Percentiles rank a stretch among this genome's conserved stretches.
Evolutionary conservation across 2,888 invertebrate species (phyloP).

Genomic region (Pandemis corylana): DNA sequence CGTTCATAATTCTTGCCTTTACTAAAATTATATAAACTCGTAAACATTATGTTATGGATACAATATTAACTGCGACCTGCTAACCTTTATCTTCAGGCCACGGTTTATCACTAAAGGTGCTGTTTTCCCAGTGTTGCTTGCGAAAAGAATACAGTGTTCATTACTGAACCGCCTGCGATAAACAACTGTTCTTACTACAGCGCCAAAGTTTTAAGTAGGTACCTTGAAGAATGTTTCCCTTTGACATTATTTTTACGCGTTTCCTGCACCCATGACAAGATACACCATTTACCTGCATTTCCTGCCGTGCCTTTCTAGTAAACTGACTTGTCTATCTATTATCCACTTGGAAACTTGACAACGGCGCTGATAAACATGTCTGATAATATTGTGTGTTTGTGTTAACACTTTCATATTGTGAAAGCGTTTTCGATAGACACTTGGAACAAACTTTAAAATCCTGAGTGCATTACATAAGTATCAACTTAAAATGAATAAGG

Average conservation of each 20-base stretch:
- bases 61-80: conserved; percentile 40
- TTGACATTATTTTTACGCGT: conserved; percentile 52
- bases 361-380: conserved; percentile 32
- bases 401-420: conserved; percentile 12
- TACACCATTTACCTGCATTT: conserved; percentile 59
- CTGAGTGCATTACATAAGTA: background rate
- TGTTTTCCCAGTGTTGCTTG: conserved; percentile 43
- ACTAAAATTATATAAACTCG: conserved; percentile 2
- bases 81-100: conserved; percentile 47
- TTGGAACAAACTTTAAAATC: conserved; percentile 1
- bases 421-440: conserved; percentile 17
- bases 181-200: conserved; percentile 3
- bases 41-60: conserved; percentile 10
- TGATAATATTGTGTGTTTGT: conserved; percentile 23
- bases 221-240: conserved; percentile 54
- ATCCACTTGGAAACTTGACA: conserved; percentile 34
- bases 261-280: conserved; percentile 61
- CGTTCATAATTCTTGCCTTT: background rate
- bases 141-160: conserved; percentile 28
- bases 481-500: background rate
- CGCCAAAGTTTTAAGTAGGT: conserved; percentile 18
- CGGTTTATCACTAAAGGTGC: conserved; percentile 47
- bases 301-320: conserved; percentile 53
- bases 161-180: conserved; percentile 21
- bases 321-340: conserved; percentile 30